These are phyloP conservation scores for Ricordea florida DNA, from an alignment of 92 coral and sea anemone species.

Conservation along the genomic window DNA sequence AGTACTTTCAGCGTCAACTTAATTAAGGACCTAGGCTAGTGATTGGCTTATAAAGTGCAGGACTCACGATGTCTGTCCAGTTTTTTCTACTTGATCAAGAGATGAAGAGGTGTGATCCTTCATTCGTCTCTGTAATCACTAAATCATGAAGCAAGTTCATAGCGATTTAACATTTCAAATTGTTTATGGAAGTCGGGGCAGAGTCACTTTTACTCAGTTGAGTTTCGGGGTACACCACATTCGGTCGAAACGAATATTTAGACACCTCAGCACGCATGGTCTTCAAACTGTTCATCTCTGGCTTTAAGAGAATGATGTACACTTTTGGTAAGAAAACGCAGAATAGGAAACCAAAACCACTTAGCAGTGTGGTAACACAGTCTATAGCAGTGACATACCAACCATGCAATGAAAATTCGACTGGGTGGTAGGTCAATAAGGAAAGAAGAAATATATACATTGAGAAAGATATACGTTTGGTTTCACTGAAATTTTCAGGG, in stretches of 20 bases:
- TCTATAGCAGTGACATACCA: constrained; percentile 9
- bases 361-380: constrained; percentile 44
- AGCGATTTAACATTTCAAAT: too few relatives aligned
- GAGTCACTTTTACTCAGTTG: too few relatives aligned
- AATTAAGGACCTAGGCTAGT: too few relatives aligned
- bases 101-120: too few relatives aligned
- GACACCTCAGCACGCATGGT: background rate
- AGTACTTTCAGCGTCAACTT: too few relatives aligned
- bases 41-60: too few relatives aligned
- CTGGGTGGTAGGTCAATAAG: background rate
- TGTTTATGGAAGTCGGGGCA: too few relatives aligned
- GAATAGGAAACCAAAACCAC: constrained; percentile 59
- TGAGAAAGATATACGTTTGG: constrained; percentile 67
- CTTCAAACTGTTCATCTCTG: constrained; percentile 38
- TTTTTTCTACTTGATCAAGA: too few relatives aligned
- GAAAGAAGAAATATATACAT: constrained; percentile 71
- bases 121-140: too few relatives aligned
- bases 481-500: constrained; percentile 76
- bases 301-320: constrained; percentile 55
- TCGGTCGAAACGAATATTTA: background rate
- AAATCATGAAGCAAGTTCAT: too few relatives aligned
- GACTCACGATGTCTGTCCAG: too few relatives aligned
- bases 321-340: constrained; percentile 73
- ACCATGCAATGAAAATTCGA: background rate
- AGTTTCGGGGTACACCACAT: background rate